Percentiles rank a stretch among this genome's conserved stretches.
phyloP scores from a whole-genome alignment of 2,888 invertebrate genomes.

The Hypomecis atomaria region DNA sequence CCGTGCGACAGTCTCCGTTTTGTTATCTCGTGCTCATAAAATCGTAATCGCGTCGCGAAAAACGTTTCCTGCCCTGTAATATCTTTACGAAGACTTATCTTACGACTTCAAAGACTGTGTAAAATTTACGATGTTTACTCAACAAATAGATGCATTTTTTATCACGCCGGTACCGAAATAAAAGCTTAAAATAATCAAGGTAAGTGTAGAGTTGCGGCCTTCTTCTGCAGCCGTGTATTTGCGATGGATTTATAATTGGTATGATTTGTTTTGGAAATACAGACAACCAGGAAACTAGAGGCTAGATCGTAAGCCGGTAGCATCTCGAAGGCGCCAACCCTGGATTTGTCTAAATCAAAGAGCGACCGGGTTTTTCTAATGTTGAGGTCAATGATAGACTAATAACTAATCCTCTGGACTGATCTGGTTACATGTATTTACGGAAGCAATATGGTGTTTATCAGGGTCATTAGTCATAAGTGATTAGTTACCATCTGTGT shows the following conservation, averaged over 20 bases:
- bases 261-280: constrained; percentile 50
- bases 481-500: constrained; percentile 10
- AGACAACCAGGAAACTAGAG: constrained; percentile 51
- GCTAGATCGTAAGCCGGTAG: constrained; percentile 45
- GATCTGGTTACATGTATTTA: constrained; percentile 23
- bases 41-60: constrained; percentile 36
- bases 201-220: constrained; percentile 58
- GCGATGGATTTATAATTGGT: constrained; percentile 61
- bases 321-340: constrained; percentile 48
- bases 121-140: constrained; percentile 65
- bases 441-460: constrained; percentile 22
- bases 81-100: constrained; percentile 44
- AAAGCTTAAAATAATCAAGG: constrained; percentile 68
- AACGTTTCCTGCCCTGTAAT: constrained; percentile 43
- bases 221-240: constrained; percentile 57
- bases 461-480: constrained; percentile 8
- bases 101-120: constrained; percentile 59
- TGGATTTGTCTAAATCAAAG: constrained; percentile 37
- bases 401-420: constrained; percentile 39
- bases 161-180: constrained; percentile 58
- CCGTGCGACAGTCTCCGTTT: constrained; percentile 3
- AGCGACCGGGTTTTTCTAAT: constrained; percentile 40
- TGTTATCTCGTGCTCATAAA: constrained; percentile 39
- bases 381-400: constrained; percentile 50
- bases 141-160: constrained; percentile 66